Evolutionary conservation across 2,888 invertebrate species (phyloP), one percentile per base, ranked within the genome.

Genomic region (Adelognathus sp.): DNA sequence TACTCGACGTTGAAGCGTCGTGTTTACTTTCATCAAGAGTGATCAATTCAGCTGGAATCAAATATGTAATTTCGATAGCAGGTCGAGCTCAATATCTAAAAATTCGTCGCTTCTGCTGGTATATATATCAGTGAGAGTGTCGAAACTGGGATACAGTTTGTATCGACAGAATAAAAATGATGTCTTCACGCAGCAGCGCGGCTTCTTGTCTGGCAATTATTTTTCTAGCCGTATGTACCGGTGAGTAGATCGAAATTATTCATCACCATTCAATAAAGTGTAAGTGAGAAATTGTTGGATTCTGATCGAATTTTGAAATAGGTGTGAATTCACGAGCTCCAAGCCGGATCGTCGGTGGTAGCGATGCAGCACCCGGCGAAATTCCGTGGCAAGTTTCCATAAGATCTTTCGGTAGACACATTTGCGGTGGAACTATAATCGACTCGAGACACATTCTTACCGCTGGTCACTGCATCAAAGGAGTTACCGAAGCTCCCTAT

Each of bases 361-460:
- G 1, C 2, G 64, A 69, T 46, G 86, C 85, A 2, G 7, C 14
- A 1, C 46, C 39, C 6, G 85, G 85, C 3, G 85, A 85, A 71
- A 84, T 85, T 58, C 86, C 88, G 1, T 85, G 84, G 36, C 87
- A 86, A 76, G 83, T 72, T 9, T 88, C 88, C 0, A 16, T 88
- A 4, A 80, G 81, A 27, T n/a, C 39, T 0, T 52, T 72, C n/a
- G 77, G 76, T 11, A 18, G 4, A 0, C 70, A 70, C 50, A 1
- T 70, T 1, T 88, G 88, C 69, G 88, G 88, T 5, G 85, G 87
- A 36, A 70, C 84, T 1, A 82, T 88, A 27, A 83, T 88, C 46
- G 64, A 50, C 14, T 76, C 75, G 1, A 54, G 46, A 11, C 84
- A 83, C 67, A 72, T 88, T 11, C 39, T 88, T 16, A 88, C 88